phyloP scores from a whole-genome alignment of 2,113 vertebrate genomes.

The Cheilinus undulatus region DNA sequence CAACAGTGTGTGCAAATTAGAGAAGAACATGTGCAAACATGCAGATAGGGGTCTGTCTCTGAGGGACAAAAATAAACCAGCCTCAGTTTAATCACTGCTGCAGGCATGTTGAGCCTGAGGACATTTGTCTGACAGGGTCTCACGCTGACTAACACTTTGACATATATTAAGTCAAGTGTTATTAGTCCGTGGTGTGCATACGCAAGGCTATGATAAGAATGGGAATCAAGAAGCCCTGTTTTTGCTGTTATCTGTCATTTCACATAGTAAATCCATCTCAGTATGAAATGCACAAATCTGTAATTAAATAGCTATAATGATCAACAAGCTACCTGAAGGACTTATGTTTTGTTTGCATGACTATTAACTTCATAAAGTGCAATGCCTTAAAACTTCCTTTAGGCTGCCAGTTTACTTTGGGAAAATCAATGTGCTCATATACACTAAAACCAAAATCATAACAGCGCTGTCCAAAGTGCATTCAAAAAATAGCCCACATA shows the following conservation, averaged over 20 bases:
- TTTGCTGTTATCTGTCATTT: too few relatives aligned
- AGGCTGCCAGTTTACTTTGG: not conserved
- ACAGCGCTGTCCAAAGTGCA: too few relatives aligned
- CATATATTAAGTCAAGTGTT: not conserved
- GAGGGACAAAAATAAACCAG: slow-evolving; percentile 30
- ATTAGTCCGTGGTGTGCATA: not conserved
- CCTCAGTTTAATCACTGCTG: slow-evolving; percentile 3
- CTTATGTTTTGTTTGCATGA: too few relatives aligned
- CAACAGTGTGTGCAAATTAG: not conserved
- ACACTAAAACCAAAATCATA: not conserved
- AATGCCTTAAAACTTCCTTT: not conserved
- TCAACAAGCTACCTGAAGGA: too few relatives aligned
- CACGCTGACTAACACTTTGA: slow-evolving; percentile 12
- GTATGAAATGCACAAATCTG: too few relatives aligned
- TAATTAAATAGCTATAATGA: too few relatives aligned
- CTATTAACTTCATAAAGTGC: too few relatives aligned
- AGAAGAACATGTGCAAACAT: slow-evolving; percentile 12
- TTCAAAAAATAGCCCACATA: too few relatives aligned
- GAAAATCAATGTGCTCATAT: not conserved
- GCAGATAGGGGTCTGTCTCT: not conserved
- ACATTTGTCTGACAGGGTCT: slow-evolving; percentile 17
- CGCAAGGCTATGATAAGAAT: not conserved
- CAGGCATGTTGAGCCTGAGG: slow-evolving; percentile 11
- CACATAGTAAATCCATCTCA: too few relatives aligned
- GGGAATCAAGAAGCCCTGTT: too few relatives aligned